Conservation (phyloP, 2,113 vertebrate genomes). For the human (Homo sapiens) region DNA sequence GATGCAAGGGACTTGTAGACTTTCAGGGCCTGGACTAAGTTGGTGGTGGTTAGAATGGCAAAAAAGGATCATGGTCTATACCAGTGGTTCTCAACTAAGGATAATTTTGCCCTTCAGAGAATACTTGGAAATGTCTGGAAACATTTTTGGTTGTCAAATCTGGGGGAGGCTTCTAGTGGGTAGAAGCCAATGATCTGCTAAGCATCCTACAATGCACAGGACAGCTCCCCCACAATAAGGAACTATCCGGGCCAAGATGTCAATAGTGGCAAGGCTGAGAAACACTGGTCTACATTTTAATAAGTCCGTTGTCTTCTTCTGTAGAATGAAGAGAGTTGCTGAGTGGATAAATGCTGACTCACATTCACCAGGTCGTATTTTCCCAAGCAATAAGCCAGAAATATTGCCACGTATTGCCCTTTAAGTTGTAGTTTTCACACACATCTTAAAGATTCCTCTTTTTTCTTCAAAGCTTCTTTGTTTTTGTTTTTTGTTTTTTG, state of each 20-base stretch:
- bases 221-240: neutral
- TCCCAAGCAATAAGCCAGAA: conserved; percentile 50
- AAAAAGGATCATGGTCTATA: neutral
- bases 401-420: neutral
- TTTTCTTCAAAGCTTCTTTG: conserved; percentile 57
- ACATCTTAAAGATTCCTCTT: conserved; percentile 6
- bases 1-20: neutral
- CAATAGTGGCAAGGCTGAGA: neutral
- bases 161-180: neutral
- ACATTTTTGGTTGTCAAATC: neutral
- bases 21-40: neutral
- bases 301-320: neutral
- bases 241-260: neutral
- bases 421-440: conserved; percentile 30
- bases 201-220: neutral
- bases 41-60: neutral
- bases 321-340: neutral
- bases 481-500: neutral
- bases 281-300: neutral
- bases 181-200: neutral
- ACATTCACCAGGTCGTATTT: conserved; percentile 22
- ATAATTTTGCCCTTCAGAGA: neutral
- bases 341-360: conserved; percentile 20
- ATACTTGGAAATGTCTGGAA: neutral
- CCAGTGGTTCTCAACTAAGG: neutral